Evolutionary conservation across 2,888 invertebrate species (phyloP), one percentile per base, ranked within the genome.

Genomic region (Ephialtes manifestator): DNA sequence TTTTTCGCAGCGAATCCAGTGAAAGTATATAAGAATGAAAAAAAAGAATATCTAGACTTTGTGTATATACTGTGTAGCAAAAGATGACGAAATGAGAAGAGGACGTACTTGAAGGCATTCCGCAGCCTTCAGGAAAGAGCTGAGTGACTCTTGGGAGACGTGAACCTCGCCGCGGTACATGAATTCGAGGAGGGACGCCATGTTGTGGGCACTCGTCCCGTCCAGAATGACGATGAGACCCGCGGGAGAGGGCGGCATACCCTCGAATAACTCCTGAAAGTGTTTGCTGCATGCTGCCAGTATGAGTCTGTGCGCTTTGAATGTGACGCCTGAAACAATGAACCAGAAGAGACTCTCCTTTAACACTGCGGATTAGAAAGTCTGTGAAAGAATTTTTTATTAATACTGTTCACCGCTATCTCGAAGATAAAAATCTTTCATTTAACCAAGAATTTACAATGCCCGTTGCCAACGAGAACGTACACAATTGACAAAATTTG

Each of bases 161-260:
- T 98, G 98, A 90, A 98, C 98, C 95, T 98, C 98, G 83, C 98
- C 98, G 94, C 98, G 98, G 95, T 98, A 98, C 98, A 98, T 98
- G 94, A 98, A 98, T 95, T 98, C 98, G 89, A 98, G 96, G 88
- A 98, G 95, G 65, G 98, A 98, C 88, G 97, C 97, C 97, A 98
- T 98, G 94, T 98, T 98, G 93, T 97, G 97, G 84, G 98, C 97
- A 89, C 97, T 96, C 90, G 98, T 98, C 88, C 98, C 98, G 94
- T 98, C 98, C 94, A 98, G 95, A 93, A 98, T 98, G 92, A 98
- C 97, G 92, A 98, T 97, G 93, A 98, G 96, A 89, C 96, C 96
- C 86, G 97, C 97, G 94, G 97, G 97, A 92, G 97, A 96, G 74
- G 96, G 95, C 82, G 98, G 97, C 89, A 98, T 97, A 88, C 97